phyloP scores from a whole-genome alignment of 1,140 invertebrate genomes.

The Araneus ventricosus region DNA sequence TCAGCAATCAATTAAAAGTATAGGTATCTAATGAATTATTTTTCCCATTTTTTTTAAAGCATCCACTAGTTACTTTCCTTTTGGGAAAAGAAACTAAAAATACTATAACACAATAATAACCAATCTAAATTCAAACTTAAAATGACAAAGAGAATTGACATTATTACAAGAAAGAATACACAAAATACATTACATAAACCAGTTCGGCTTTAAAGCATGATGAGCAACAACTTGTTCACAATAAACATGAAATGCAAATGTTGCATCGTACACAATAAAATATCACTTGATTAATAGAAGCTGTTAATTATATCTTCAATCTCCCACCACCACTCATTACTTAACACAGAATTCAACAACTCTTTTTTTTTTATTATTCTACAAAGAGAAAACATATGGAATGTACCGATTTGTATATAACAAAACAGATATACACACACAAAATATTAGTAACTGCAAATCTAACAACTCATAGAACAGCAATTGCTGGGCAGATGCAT shows the following conservation, averaged over 20 bases:
- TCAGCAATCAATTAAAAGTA: no score
- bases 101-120: not conserved
- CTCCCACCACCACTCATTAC: slow-evolving; percentile 68
- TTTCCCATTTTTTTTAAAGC: no score
- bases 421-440: slow-evolving; percentile 74
- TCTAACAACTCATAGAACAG: slow-evolving; percentile 66
- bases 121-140: not conserved
- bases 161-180: not conserved
- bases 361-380: slow-evolving; percentile 28
- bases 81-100: not conserved
- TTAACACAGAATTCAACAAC: slow-evolving; percentile 64
- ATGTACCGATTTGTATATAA: slow-evolving; percentile 64
- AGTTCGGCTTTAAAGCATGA: not conserved
- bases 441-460: slow-evolving; percentile 69
- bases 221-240: not conserved
- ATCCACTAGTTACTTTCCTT: not conserved
- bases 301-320: slow-evolving; percentile 52
- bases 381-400: slow-evolving; percentile 75
- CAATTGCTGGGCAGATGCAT: slow-evolving; percentile 27
- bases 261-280: slow-evolving; percentile 55
- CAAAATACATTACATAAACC: no score
- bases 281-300: slow-evolving; percentile 73
- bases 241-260: not conserved
- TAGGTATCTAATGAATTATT: no score
- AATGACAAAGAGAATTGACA: not conserved